A percentile compares a stretch with the other conserved stretches of the same genome.
Conservation (phyloP, 2,797 vertebrate species). For the Furcifer pardalis region DNA sequence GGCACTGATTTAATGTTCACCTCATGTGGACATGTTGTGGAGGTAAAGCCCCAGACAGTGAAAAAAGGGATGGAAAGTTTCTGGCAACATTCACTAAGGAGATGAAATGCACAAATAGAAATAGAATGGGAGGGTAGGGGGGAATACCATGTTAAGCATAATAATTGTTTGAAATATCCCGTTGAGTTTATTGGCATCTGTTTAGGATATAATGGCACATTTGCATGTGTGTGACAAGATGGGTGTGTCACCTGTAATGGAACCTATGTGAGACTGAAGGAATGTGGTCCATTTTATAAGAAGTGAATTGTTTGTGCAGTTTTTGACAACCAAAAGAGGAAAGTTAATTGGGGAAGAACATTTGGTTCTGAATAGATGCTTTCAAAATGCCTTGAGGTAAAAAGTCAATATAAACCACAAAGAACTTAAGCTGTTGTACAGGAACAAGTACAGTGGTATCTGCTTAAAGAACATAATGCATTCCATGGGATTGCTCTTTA, state of each 20-base stretch:
- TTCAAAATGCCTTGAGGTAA: not conserved
- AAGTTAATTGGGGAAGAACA: not conserved
- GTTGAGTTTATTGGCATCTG: not conserved
- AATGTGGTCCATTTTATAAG: not conserved
- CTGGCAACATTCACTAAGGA: not conserved
- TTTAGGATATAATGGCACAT: not conserved
- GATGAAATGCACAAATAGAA: not conserved
- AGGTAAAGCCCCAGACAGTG: not conserved
- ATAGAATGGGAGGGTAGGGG: not conserved
- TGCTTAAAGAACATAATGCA: no score
- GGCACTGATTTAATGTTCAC: constrained; percentile 21
- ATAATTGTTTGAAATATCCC: not conserved
- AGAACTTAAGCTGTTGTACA: no score
- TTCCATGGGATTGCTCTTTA: no score
- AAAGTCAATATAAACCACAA: not conserved
- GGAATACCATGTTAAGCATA: not conserved
- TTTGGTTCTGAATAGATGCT: not conserved
- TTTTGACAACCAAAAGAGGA: not conserved
- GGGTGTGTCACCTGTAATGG: not conserved
- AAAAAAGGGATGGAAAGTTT: not conserved
- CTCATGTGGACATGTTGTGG: constrained; percentile 14
- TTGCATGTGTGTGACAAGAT: not conserved
- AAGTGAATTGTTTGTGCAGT: not conserved
- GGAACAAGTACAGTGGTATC: no score
- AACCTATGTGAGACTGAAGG: not conserved